Evolutionary conservation across 2,797 vertebrate species (phyloP).

Genomic region (Paguma larvata): DNA sequence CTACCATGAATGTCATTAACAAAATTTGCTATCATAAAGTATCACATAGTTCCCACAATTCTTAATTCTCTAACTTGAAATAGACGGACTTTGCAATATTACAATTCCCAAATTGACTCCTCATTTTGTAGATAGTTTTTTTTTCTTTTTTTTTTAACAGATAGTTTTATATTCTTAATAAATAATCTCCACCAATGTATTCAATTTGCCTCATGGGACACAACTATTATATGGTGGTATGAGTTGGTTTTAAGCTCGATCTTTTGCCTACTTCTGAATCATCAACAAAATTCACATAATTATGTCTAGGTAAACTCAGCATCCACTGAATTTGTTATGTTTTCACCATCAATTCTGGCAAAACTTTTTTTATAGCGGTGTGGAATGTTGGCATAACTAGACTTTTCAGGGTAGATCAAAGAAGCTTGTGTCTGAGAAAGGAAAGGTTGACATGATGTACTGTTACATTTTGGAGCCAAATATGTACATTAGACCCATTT

Average conservation of each 20-base stretch:
- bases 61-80: neutral
- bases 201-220: neutral
- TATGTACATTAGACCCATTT: neutral
- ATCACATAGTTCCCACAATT: neutral
- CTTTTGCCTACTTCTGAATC: neutral
- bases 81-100: neutral
- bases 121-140: neutral
- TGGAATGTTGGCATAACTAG: slow-evolving; percentile 61
- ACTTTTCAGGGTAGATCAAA: slow-evolving; percentile 54
- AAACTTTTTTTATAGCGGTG: neutral
- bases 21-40: neutral
- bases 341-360: slow-evolving; percentile 44
- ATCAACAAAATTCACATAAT: neutral
- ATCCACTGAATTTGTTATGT: neutral
- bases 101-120: neutral
- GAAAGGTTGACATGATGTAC: slow-evolving; percentile 61
- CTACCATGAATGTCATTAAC: neutral
- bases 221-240: neutral
- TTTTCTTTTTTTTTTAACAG: neutral
- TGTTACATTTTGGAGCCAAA: slow-evolving; percentile 49
- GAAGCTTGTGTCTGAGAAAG: slow-evolving; percentile 66
- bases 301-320: neutral
- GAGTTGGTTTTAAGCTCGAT: neutral
- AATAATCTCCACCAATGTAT: neutral
- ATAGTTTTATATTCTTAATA: slow-evolving; percentile 5